Evolutionary conservation across 2,113 vertebrate genomes (phyloP).

Genomic region (Chelonoidis abingdonii): DNA sequence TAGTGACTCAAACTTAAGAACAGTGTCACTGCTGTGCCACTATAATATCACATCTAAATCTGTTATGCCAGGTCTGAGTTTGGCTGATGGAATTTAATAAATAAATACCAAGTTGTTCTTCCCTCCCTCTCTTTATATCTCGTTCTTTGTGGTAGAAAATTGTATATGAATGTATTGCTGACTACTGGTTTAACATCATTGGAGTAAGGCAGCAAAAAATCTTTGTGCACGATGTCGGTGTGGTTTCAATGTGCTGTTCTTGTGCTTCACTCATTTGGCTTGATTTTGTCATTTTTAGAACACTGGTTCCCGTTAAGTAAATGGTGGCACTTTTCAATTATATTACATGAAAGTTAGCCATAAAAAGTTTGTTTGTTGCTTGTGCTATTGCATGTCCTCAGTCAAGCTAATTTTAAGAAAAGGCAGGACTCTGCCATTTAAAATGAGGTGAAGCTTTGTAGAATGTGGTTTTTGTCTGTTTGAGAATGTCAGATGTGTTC

Average conservation of each 20-base stretch:
- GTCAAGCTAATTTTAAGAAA: background rate
- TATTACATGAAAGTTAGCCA: background rate
- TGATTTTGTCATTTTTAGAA: background rate
- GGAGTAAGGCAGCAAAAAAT: background rate
- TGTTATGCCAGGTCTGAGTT: background rate
- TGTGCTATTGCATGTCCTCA: background rate
- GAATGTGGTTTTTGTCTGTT: background rate
- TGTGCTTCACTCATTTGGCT: background rate
- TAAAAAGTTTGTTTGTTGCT: background rate
- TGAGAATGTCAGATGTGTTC: background rate
- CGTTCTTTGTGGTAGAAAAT: background rate
- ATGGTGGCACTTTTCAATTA: background rate
- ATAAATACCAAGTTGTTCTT: background rate
- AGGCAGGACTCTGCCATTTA: background rate
- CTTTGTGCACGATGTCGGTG: background rate
- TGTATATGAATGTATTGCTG: background rate
- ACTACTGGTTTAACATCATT: background rate
- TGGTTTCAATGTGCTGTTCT: background rate
- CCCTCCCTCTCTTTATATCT: background rate
- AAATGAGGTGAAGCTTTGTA: background rate
- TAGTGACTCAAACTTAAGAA: background rate
- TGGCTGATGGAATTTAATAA: background rate
- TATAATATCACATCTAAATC: background rate
- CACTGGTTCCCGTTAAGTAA: constrained; percentile 11
- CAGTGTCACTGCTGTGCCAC: background rate